A percentile compares a stretch with the other conserved stretches of the same genome.
These are phyloP conservation scores for Drosophila repleta DNA, from an alignment of 1,140 invertebrate genomes.

Conservation along the genomic window DNA sequence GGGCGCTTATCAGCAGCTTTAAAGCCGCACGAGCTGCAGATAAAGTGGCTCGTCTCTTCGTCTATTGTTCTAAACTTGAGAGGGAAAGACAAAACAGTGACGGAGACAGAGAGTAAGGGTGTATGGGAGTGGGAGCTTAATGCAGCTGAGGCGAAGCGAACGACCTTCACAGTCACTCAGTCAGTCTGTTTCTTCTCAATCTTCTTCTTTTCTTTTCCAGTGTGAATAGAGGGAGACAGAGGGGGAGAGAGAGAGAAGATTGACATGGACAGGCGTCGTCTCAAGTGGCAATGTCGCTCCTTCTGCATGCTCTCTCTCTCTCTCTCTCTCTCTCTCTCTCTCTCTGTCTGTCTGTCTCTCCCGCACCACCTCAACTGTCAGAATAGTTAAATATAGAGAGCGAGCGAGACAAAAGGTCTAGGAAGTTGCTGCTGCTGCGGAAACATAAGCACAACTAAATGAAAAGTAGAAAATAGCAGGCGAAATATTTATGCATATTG, in stretches of 20 bases:
- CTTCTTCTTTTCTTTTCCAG: neutral
- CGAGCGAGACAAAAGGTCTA: conserved; percentile 24
- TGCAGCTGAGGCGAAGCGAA: conserved; percentile 28
- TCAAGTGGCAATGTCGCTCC: conserved; percentile 34
- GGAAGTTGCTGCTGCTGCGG: conserved; percentile 29
- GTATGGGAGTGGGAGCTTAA: neutral
- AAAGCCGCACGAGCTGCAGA: conserved; percentile 37
- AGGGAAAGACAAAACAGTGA: too few relatives aligned
- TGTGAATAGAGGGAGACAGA: conserved; percentile 8
- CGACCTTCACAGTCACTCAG: conserved; percentile 41
- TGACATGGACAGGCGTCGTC: conserved; percentile 28
- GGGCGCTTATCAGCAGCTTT: conserved; percentile 34
- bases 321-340: neutral
- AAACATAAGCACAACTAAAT: conserved; percentile 22
- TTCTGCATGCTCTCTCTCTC: neutral
- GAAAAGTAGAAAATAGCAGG: neutral
- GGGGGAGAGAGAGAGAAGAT: neutral
- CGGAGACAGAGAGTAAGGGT: neutral
- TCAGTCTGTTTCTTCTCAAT: conserved; percentile 1
- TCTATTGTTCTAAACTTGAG: conserved; percentile 14
- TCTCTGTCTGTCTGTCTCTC: too few relatives aligned
- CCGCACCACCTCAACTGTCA: too few relatives aligned
- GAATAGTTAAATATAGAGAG: neutral
- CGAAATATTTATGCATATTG: conserved; percentile 36
- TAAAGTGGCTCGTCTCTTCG: conserved; percentile 15